A percentile compares a stretch with the other conserved stretches of the same genome.
phyloP scores from a whole-genome alignment of 2,797 vertebrate genomes.

The Hemitrygon akajei region DNA sequence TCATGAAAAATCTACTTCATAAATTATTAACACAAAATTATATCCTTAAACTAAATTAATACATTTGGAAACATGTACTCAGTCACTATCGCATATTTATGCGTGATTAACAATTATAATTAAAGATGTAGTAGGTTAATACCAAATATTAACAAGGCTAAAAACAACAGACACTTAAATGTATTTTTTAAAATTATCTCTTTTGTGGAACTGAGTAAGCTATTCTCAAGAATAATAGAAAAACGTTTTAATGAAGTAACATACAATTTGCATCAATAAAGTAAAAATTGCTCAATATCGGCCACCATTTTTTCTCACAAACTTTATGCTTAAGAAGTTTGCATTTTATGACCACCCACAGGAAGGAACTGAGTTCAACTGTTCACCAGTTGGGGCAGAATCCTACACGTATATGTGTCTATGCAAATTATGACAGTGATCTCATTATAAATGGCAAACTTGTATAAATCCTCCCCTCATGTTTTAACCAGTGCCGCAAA shows the following conservation, averaged over 20 bases:
- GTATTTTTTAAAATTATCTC: background rate
- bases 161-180: background rate
- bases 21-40: too few species aligned
- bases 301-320: background rate
- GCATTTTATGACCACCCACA: background rate
- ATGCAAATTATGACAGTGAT: background rate
- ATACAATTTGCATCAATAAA: background rate
- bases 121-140: background rate
- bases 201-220: background rate
- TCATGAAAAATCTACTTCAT: background rate
- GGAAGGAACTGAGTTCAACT: background rate
- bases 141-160: background rate
- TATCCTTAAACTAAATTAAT: background rate
- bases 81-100: background rate
- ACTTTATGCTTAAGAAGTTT: background rate
- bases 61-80: background rate
- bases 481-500: background rate
- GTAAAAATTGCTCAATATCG: background rate
- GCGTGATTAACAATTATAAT: background rate
- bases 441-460: background rate
- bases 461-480: background rate
- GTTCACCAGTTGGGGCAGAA: background rate
- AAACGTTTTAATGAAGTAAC: background rate
- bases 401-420: background rate
- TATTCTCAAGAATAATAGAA: background rate